These are phyloP conservation scores for Protaetia brevitarsis DNA, from an alignment of 1,140 invertebrate species.

Conservation along the genomic window DNA sequence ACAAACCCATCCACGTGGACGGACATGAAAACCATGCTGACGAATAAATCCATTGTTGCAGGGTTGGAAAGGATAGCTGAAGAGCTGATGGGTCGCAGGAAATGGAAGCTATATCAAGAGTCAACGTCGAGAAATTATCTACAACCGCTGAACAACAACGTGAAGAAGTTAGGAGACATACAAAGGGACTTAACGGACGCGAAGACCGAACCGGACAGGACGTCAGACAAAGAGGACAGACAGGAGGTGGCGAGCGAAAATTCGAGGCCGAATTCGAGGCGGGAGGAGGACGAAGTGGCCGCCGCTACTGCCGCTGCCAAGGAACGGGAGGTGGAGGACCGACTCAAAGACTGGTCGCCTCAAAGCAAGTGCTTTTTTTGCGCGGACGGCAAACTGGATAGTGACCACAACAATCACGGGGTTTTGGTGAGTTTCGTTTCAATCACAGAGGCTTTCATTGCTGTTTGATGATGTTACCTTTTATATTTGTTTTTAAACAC, in stretches of 20 bases:
- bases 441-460: too few species aligned
- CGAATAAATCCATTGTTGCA: too few species aligned
- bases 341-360: constrained; percentile 75
- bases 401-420: constrained; percentile 55
- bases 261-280: constrained; percentile 25
- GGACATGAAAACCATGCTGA: too few species aligned
- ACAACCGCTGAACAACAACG: constrained; percentile 49
- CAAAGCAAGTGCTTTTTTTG: constrained; percentile 85
- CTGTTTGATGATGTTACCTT: too few species aligned
- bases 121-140: constrained; percentile 64
- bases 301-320: constrained; percentile 48
- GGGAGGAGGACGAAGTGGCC: constrained; percentile 44
- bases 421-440: constrained; percentile 58
- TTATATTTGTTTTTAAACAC: too few species aligned
- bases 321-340: constrained; percentile 38
- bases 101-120: constrained; percentile 89
- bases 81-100: constrained; percentile 91
- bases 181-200: constrained; percentile 2
- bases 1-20: too few species aligned
- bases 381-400: constrained; percentile 71
- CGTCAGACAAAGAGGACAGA: constrained; percentile 33
- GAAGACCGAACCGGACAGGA: constrained; percentile 14
- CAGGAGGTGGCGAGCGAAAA: constrained; percentile 30
- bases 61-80: constrained; percentile 94
- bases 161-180: constrained; percentile 37